These are phyloP conservation scores for Spodoptera frugiperda DNA, from an alignment of 1,140 invertebrate genomes.

Conservation along the genomic window DNA sequence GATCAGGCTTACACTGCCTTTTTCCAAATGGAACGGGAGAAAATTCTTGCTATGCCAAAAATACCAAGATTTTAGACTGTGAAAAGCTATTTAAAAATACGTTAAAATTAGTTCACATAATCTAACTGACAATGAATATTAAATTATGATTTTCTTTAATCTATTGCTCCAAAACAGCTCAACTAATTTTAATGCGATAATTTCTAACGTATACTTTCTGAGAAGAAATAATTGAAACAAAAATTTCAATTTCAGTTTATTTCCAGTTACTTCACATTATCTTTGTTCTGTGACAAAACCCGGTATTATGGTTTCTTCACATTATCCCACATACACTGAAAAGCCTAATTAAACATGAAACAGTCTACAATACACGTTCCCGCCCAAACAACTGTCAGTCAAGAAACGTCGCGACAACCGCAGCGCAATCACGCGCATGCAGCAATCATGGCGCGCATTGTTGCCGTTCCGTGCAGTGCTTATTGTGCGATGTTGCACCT, in stretches of 20 bases:
- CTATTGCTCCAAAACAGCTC: no score
- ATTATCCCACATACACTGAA: not conserved
- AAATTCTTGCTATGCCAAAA: conserved; percentile 8
- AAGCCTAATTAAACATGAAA: conserved; percentile 2
- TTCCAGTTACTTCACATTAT: no score
- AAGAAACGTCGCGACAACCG: conserved; percentile 26
- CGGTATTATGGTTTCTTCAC: no score
- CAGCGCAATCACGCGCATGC: conserved; percentile 46
- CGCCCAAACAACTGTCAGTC: conserved; percentile 42
- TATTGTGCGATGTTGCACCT: conserved; percentile 75
- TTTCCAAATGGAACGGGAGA: not conserved
- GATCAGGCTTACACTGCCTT: not conserved
- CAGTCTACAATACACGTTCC: conserved; percentile 4
- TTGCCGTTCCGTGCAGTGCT: conserved; percentile 58
- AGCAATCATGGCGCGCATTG: conserved; percentile 63
- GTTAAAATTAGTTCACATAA: no score
- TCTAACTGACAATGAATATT: no score
- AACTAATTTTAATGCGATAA: no score
- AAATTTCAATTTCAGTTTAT: no score
- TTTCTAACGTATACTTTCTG: no score
- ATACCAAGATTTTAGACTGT: not conserved
- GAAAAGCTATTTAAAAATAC: not conserved
- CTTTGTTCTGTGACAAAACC: no score
- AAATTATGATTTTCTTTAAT: no score
- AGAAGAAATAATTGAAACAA: no score